Evolutionary conservation across 2,888 invertebrate genomes (phyloP).

Genomic region (Aleiodes alternator): DNA sequence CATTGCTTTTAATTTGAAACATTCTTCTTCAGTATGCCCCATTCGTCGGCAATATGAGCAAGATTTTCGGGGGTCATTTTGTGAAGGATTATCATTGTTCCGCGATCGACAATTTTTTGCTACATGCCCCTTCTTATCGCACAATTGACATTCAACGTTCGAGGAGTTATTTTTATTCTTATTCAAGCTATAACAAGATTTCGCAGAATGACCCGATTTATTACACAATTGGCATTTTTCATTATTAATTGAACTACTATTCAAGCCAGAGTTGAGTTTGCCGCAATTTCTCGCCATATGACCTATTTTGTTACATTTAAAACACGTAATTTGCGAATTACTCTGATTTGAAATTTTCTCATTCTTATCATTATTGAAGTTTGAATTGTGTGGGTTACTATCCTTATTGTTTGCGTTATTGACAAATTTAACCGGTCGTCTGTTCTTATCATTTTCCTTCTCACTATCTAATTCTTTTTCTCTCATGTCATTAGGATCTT

Average conservation of each 20-base stretch:
- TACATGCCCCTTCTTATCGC: not conserved
- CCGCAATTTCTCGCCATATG: too few relatives aligned
- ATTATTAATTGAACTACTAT: not conserved
- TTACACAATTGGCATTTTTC: slow-evolving; percentile 4
- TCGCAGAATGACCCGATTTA: not conserved
- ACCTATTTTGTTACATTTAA: too few relatives aligned
- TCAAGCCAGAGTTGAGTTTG: too few relatives aligned
- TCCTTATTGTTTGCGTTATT: not conserved
- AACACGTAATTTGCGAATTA: too few relatives aligned
- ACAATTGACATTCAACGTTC: not conserved
- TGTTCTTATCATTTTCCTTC: not conserved
- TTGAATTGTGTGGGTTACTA: too few relatives aligned
- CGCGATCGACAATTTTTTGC: not conserved
- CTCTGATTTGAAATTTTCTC: too few relatives aligned
- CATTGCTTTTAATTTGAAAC: too few relatives aligned
- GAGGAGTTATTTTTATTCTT: too few relatives aligned
- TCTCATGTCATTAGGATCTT: not conserved
- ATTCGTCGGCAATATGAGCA: too few relatives aligned
- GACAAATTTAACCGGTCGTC: not conserved
- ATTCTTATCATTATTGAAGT: too few relatives aligned
- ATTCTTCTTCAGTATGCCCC: too few relatives aligned
- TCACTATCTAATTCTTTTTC: not conserved
- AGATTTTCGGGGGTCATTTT: too few relatives aligned
- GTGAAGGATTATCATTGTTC: not conserved
- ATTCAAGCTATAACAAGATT: not conserved